Evolutionary conservation across 1,140 invertebrate genomes (phyloP).

Genomic region (Drosophila tani): DNA sequence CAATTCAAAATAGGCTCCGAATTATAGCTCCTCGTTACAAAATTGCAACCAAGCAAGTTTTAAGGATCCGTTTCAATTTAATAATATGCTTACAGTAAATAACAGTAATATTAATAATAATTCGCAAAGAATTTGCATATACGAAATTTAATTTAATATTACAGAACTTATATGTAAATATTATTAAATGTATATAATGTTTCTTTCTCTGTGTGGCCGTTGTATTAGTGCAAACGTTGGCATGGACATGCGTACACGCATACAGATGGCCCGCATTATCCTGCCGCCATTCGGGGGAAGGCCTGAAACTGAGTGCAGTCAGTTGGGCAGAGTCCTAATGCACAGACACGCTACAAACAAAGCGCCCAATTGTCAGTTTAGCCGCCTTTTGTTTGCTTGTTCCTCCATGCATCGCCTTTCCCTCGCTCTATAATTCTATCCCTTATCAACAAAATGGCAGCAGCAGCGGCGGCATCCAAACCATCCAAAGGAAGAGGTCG

Average conservation of each 20-base stretch:
- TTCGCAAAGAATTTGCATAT: too few relatives aligned
- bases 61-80: too few relatives aligned
- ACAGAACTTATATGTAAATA: neutral
- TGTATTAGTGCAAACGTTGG: conserved; percentile 63
- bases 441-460: conserved; percentile 75
- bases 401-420: conserved; percentile 2
- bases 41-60: too few relatives aligned
- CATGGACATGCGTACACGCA: conserved; percentile 71
- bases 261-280: conserved; percentile 81
- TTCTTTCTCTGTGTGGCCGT: conserved; percentile 12
- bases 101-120: too few relatives aligned
- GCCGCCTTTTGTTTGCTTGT: conserved; percentile 61
- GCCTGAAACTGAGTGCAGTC: conserved; percentile 69
- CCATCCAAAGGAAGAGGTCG: neutral
- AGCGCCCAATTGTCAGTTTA: conserved; percentile 71
- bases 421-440: conserved; percentile 9
- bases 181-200: neutral
- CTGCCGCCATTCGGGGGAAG: neutral
- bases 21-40: too few relatives aligned
- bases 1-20: too few relatives aligned
- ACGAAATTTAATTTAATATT: neutral
- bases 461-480: conserved; percentile 24
- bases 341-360: conserved; percentile 68
- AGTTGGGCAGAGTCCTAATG: conserved; percentile 38
- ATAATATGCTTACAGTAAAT: too few relatives aligned